These are phyloP conservation scores for Furcula furcula DNA, from an alignment of 2,888 invertebrate genomes.

Conservation along the genomic window DNA sequence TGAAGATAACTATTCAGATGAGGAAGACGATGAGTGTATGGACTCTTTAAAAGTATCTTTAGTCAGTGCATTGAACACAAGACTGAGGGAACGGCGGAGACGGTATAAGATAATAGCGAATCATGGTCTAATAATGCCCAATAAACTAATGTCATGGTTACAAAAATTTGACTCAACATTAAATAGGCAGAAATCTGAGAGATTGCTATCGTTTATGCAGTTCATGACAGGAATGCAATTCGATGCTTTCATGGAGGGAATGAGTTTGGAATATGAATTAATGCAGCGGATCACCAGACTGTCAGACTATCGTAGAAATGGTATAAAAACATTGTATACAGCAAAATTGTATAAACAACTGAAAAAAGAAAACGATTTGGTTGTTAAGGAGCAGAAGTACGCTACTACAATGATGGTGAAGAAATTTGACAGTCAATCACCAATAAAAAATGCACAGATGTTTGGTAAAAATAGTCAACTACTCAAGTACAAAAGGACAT, in stretches of 20 bases:
- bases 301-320: slow-evolving; percentile 85
- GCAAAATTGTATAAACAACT: slow-evolving; percentile 85
- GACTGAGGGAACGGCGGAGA: slow-evolving; percentile 87
- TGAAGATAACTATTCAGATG: slow-evolving; percentile 65
- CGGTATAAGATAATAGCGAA: slow-evolving; percentile 87
- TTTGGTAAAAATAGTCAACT: slow-evolving; percentile 38
- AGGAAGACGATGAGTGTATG: slow-evolving; percentile 76
- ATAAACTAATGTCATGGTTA: slow-evolving; percentile 86
- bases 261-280: slow-evolving; percentile 87
- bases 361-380: slow-evolving; percentile 81
- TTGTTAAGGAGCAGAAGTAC: slow-evolving; percentile 72
- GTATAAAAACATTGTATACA: slow-evolving; percentile 84
- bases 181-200: slow-evolving; percentile 78
- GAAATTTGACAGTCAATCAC: slow-evolving; percentile 60
- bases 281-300: slow-evolving; percentile 83
- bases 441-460: slow-evolving; percentile 42
- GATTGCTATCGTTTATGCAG: slow-evolving; percentile 88
- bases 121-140: slow-evolving; percentile 90
- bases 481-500: slow-evolving; percentile 56
- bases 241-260: slow-evolving; percentile 88
- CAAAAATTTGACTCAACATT: slow-evolving; percentile 86
- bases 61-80: slow-evolving; percentile 87
- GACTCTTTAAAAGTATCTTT: slow-evolving; percentile 86
- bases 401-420: slow-evolving; percentile 55
- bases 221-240: slow-evolving; percentile 87